A percentile compares a stretch with the other conserved stretches of the same genome.
phyloP scores from a whole-genome alignment of 2,113 vertebrate genomes.

The Indicator indicator region DNA sequence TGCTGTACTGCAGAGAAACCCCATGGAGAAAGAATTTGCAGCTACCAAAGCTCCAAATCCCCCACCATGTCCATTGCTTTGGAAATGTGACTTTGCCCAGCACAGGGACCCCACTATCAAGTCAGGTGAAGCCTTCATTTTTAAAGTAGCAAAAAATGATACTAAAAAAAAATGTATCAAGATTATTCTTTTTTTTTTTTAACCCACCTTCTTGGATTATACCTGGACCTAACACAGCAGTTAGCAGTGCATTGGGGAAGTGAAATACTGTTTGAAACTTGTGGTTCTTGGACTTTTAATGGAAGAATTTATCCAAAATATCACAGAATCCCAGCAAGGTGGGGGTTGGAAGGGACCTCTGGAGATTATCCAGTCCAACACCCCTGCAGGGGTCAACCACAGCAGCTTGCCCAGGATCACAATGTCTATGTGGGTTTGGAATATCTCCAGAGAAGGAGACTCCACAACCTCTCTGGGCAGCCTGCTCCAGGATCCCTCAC shows the following conservation, averaged over 20 bases:
- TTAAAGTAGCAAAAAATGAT: neutral
- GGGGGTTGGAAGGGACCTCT: too few relatives aligned
- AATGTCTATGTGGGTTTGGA: too few relatives aligned
- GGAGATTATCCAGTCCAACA: too few relatives aligned
- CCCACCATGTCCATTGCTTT: neutral
- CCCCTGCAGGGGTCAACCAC: too few relatives aligned
- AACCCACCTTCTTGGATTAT: neutral
- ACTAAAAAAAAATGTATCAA: neutral
- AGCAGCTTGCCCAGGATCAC: too few relatives aligned
- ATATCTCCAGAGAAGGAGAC: too few relatives aligned
- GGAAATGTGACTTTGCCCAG: fast-evolving
- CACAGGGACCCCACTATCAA: fast-evolving
- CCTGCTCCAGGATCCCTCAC: too few relatives aligned
- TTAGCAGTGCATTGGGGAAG: neutral
- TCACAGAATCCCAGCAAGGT: neutral
- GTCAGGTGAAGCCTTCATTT: neutral
- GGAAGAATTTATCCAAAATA: neutral
- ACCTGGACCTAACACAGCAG: neutral
- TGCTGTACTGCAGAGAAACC: neutral
- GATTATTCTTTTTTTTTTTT: too few relatives aligned
- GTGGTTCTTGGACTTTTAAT: neutral
- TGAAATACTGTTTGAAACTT: neutral
- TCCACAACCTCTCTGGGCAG: too few relatives aligned
- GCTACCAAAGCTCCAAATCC: neutral
- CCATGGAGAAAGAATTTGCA: neutral